Base-by-base conservation (phyloP, 2,113 vertebrate species). In the Vulpes ferrilata region DNA sequence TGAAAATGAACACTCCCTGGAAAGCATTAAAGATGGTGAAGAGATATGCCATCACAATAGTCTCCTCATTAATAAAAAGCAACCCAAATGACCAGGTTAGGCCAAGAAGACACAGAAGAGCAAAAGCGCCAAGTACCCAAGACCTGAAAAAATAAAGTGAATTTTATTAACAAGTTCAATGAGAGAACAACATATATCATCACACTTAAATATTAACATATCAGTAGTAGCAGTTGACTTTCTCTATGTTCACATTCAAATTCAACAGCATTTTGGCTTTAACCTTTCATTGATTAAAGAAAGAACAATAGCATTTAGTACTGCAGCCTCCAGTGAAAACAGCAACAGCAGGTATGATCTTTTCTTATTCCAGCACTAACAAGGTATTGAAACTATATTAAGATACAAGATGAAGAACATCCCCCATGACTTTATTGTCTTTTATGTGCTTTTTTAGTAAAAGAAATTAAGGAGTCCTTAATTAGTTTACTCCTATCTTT, bases 1-100 rank as follows among this genome's bases (percentile, higher is more conserved):
- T 99, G 98, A 99, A 99, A 99, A 99, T 99, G 98, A 99, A 99
- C 99, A 99, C 99, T 98, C 99, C 99, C 98, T 99, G 99, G 98
- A 99, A 99, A 98, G 99, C 99, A 98, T 99, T 99, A 99, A 99
- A 99, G 98, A 99, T 99, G 98, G 99, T 99, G 99, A 99, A 99
- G 98, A 99, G 99, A 98, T 99, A 99, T 0, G 99, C 99, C 99
- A 99, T 99, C 98, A 99, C 99, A 83, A 99, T 97, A 0, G 99
- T 99, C 96, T 99, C 99, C 97, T 99, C 99, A 9, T 99, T 99
- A 99, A 99, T 99, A 97, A 99, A 99, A 98, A 99, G 99, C 98
- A 99, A 98, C 17, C 99, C 99, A 89, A 99, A 99, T 90, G 99
- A 99, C 99, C 99, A 99, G 16, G 99, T 99, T 85, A 99, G 99